Evolutionary conservation across 2,797 vertebrate genomes (phyloP).

Genomic region (Anguilla marmorata): DNA sequence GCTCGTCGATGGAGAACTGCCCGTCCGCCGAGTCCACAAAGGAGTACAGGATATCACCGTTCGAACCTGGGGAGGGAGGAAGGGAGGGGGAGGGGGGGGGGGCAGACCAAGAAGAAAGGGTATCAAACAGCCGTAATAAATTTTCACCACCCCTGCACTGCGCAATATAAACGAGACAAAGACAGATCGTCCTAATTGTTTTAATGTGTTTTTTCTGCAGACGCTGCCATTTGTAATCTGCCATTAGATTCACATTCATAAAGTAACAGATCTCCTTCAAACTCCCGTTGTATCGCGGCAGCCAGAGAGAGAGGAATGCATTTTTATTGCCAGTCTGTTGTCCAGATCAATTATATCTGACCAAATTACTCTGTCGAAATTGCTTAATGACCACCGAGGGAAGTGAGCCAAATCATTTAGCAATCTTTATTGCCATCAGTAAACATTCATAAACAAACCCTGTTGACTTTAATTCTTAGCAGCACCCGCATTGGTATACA

Average conservation of each 20-base stretch:
- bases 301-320: conserved; percentile 44
- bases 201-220: neutral
- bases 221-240: conserved; percentile 52
- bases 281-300: conserved; percentile 28
- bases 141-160: neutral
- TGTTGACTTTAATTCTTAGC: conserved; percentile 18
- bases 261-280: conserved; percentile 57
- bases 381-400: conserved; percentile 54
- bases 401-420: conserved; percentile 46
- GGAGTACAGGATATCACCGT: conserved; percentile 83
- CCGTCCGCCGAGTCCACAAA: conserved; percentile 83
- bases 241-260: conserved; percentile 68
- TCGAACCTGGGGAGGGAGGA: conserved; percentile 73
- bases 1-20: conserved; percentile 87
- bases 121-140: neutral
- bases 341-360: conserved; percentile 39
- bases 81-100: neutral
- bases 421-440: conserved; percentile 38
- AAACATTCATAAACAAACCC: conserved; percentile 37
- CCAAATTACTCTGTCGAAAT: conserved; percentile 53
- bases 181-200: conserved; percentile 24
- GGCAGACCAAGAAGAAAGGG: neutral
- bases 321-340: conserved; percentile 46
- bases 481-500: neutral
- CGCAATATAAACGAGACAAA: conserved; percentile 17